Base-by-base conservation (phyloP, 2,888 invertebrate genomes). In the Aradus depressus region DNA sequence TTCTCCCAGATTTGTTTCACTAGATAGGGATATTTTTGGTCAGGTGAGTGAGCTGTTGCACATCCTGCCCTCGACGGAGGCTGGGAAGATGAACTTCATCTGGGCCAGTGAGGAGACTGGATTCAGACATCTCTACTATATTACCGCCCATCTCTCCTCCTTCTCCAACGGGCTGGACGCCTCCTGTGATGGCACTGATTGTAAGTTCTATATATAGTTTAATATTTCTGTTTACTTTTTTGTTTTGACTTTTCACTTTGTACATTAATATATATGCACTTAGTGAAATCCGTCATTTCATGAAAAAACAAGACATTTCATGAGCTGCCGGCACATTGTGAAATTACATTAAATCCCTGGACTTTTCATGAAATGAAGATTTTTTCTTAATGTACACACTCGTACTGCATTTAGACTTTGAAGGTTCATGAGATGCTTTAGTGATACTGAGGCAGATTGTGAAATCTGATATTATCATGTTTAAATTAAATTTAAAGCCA, bases 91-190 rank as follows among this genome's bases (percentile, higher is more conserved):
- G 14, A 72, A 72, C 56, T 92, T 93, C 68, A 75, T 96, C 43
- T 95, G 92, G 91, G 89, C 89, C 1, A 89, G 87, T 34, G 95
- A 96, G 69, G 87, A 90, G 66, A 83, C 84, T 0, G 92, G 92
- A 0, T 91, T 77, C 64, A 73, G 92, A 47, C 96, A 96, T 66
- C 72, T 96, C 52, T 92, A 92, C 66, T 71, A 84, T 48, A 74
- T 87, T 38, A 82, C 82, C 0, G 81, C 51, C 12, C 49, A 52
- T 23, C 50, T 52, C 12, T 53, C 53, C 19, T 39, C 41, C 5
- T 45, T 50, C 28, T 50, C 47, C 19, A 56, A 56, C 42, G 53
- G 54, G 8, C 45, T 59, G 21, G 57, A 57, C 32, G 57, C 56
- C 23, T 47, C 54, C 12, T 44, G 54, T 21, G 58, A 60, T 35